Evolutionary conservation across 2,113 vertebrate species (phyloP), one percentile per base, ranked within the genome.

Genomic region (Ceratotherium simum): DNA sequence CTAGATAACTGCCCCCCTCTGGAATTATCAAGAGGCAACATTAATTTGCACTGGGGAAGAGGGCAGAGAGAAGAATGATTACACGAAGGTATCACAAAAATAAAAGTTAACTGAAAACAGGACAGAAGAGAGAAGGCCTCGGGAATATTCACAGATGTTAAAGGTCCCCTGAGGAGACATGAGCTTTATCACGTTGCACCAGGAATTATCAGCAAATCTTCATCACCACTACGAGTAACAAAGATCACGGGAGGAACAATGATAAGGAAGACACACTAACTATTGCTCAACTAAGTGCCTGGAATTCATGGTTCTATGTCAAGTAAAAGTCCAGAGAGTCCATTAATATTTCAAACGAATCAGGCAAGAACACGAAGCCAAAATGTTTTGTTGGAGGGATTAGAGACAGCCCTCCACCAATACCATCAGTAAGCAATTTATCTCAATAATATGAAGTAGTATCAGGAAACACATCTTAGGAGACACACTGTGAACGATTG

Each of bases 401-500:
- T 27, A 14, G 7, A 46, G 36, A n/a, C 36, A 42, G 16, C 7
- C 20, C n/a, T 76, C 42, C 27, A 39, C 4, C 12, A 42, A 72
- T 13, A n/a, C 9, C 14, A 80, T 31, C 64, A 92, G n/a, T 31
- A 86, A 51, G 42, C 76, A 39, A 51, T 92, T 83, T 51, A 67
- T 80, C 84, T 94, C 60, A 95, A 73, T 58, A 54, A 69, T 42
- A 23, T 3, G 2, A 97, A 81, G 65, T 1, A 67, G 11, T 36
- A 3, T 20, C 89, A 46, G 76, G 93, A 86, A 73, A 78, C n/a
- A 84, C n/a, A 83, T 82, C 46, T 36, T 42, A 90, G 90, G 94
- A 96, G 87, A 96, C 36, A 20, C 8, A 11, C 81, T 91, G 58
- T 86, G 89, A 98, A 96, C 46, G 96, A 82, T 9, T 95, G 75